A percentile compares a stretch with the other conserved stretches of the same genome.
Evolutionary conservation across 2,797 vertebrate genomes (phyloP).

Genomic region (Neomorphus geoffroyi): DNA sequence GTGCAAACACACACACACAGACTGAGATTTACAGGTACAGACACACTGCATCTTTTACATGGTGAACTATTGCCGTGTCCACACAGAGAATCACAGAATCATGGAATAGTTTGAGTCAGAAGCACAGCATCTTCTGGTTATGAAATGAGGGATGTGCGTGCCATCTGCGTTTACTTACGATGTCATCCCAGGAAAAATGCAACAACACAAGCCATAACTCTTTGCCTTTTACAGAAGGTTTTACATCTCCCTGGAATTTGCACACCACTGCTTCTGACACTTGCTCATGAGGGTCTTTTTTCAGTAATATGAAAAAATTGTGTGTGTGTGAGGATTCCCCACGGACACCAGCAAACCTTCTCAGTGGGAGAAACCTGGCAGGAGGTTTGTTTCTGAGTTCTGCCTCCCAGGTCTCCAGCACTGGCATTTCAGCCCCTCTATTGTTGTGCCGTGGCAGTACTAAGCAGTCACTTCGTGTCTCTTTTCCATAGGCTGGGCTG

Average conservation of each 20-base stretch:
- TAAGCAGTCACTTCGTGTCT: fast-evolving
- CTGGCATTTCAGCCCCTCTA: background rate
- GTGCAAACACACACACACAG: background rate
- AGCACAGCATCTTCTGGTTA: no score
- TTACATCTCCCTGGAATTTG: background rate
- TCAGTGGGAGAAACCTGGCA: background rate
- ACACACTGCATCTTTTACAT: fast-evolving
- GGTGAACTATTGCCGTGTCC: no score
- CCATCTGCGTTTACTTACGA: background rate
- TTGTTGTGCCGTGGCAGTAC: background rate
- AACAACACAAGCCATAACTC: background rate
- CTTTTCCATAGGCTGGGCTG: background rate
- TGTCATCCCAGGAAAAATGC: background rate
- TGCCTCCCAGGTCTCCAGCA: background rate
- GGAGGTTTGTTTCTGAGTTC: background rate
- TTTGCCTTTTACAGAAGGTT: background rate
- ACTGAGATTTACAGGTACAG: fast-evolving
- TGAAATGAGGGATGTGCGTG: background rate
- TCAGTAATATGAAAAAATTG: background rate
- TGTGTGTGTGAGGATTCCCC: background rate
- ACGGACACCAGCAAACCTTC: background rate
- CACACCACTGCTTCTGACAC: background rate
- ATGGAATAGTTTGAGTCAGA: no score
- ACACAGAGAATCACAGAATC: no score
- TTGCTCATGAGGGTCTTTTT: background rate